These are phyloP conservation scores for Pharmacophagus antenor DNA, from an alignment of 2,888 invertebrate genomes.

Conservation along the genomic window DNA sequence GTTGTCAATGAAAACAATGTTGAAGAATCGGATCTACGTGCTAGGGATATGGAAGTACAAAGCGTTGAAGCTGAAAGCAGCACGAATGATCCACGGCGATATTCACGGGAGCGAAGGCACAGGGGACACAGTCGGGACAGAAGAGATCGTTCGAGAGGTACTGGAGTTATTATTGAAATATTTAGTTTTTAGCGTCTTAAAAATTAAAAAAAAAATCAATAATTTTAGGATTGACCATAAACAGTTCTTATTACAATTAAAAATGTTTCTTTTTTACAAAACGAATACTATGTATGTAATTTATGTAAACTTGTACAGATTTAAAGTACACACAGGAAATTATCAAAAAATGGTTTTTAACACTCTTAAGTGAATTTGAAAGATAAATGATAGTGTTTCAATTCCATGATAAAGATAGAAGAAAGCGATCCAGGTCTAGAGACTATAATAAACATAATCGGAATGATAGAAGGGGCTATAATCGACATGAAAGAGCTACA, in stretches of 20 bases:
- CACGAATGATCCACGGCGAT: constrained; percentile 28
- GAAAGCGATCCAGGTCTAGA: constrained; percentile 38
- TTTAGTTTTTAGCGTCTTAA: no score
- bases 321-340: no score
- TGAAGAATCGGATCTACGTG: neutral
- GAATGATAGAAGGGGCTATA: constrained; percentile 35
- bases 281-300: no score
- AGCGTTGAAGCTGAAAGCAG: constrained; percentile 28
- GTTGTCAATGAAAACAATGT: constrained; percentile 9
- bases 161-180: no score
- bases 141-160: constrained; percentile 31
- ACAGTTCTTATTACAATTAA: no score
- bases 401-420: constrained; percentile 33
- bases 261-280: no score
- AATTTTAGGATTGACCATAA: no score
- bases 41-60: constrained; percentile 9
- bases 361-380: no score
- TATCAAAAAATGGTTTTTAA: no score
- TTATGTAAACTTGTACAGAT: no score
- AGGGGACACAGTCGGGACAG: constrained; percentile 28
- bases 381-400: no score
- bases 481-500: constrained; percentile 35
- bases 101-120: constrained; percentile 27
- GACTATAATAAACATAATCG: constrained; percentile 37
- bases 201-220: no score